Base-by-base conservation (phyloP, 23 tunicate genomes). In the Trididemnum clinides region DNA sequence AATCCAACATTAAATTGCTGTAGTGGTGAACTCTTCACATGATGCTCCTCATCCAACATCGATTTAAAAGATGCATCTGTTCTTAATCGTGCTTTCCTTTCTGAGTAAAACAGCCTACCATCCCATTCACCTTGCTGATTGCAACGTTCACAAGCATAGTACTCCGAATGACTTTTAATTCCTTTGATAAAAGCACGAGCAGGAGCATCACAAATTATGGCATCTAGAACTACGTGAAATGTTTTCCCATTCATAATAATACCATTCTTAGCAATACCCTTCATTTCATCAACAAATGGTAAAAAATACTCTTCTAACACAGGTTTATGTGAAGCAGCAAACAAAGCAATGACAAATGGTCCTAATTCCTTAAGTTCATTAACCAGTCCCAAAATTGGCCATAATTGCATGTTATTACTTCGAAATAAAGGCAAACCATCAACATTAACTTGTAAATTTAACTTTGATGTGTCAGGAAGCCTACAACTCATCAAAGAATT, bases 171-270 rank as follows among this genome's bases (percentile, higher is more conserved):
- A 10, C 73, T 50, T 50, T 86, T 86, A 25, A 78, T 77, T 7
- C 50, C 57, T 78, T 86, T 86, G 20, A 86, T 44, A 30, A 64
- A 86, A 31, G 90, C 64, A 1, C 90, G 39, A 34, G 90, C 90
- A 0, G 90, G 90, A 33, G 90, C 84, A 78, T 86, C 84, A 77
- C 90, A 86, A 30, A 86, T 51, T 64, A 86, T 77, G 23, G 80
- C 57, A 6, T 73, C 80, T 37, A 73, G 25, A 10, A 36, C 18
- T 20, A 73, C 37, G 18, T 37, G 20, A 19, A 73, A 73, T 4
- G 5, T 37, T 26, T 73, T 37, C 6, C 22, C 80, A 26, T 38
- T 18, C 37, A 73, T 20, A 36, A 7, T 57, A 73, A 73, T 73
- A 3, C 80, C 80, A 37, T 73, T 27, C 22, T 73, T 57, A 73